Conservation (phyloP, 2,797 vertebrate genomes). For the Micromesistius poutassou region DNA sequence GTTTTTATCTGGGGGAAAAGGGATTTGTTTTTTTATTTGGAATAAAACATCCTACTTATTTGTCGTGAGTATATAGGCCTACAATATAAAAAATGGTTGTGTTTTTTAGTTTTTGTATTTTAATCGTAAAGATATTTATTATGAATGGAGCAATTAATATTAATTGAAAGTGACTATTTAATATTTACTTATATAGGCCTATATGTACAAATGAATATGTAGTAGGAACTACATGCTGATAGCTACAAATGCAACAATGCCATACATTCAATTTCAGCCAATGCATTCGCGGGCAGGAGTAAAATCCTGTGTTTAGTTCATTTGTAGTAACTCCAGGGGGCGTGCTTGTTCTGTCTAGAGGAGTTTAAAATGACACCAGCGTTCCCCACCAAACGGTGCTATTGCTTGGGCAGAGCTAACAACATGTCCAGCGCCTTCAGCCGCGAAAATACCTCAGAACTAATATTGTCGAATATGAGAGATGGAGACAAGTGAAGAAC, state of each 20-base stretch:
- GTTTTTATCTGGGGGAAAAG: background rate
- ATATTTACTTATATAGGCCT: background rate
- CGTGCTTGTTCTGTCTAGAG: background rate
- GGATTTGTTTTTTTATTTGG: background rate
- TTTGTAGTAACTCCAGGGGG: background rate
- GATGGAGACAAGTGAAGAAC: background rate
- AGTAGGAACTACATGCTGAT: no score
- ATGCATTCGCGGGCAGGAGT: background rate
- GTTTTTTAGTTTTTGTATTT: no score
- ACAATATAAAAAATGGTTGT: no score
- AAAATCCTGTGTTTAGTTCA: background rate
- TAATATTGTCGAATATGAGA: background rate
- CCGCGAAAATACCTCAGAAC: background rate
- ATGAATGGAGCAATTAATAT: background rate
- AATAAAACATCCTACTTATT: background rate
- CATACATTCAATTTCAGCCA: no score
- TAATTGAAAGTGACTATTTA: background rate
- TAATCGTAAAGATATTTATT: background rate
- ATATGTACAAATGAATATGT: no score
- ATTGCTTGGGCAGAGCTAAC: background rate
- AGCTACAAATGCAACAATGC: no score
- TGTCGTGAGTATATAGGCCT: no score
- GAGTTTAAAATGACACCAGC: background rate
- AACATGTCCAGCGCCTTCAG: background rate
- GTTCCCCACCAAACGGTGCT: background rate